Percentiles rank a stretch among this genome's conserved stretches.
Evolutionary conservation across 1,140 invertebrate genomes (phyloP).

Genomic region (honey bee (Apis mellifera)): DNA sequence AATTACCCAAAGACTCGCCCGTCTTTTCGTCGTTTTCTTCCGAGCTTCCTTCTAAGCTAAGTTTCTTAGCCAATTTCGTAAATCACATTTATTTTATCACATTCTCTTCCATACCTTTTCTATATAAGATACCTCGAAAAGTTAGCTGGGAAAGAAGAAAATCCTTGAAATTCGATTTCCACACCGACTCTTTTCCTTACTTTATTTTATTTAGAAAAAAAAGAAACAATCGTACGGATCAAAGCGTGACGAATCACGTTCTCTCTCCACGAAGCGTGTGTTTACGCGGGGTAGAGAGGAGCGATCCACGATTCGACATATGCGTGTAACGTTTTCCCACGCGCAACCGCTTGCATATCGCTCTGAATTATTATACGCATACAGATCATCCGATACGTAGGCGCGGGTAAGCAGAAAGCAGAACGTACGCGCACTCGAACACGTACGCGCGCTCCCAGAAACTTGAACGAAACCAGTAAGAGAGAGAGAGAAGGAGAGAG

Average conservation of each 20-base stretch:
- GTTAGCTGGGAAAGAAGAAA: too few relatives aligned
- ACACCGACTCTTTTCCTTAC: too few relatives aligned
- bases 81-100: too few relatives aligned
- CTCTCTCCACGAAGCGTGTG: too few relatives aligned
- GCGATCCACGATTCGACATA: conserved; percentile 33
- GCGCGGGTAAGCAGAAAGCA: conserved; percentile 37
- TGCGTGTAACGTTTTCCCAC: conserved; percentile 42
- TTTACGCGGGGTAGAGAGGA: background rate
- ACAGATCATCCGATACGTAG: conserved; percentile 45
- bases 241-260: too few relatives aligned
- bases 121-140: too few relatives aligned
- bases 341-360: conserved; percentile 38
- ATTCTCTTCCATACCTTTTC: too few relatives aligned
- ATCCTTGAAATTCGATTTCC: too few relatives aligned
- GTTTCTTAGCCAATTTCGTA: too few relatives aligned
- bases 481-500: too few relatives aligned
- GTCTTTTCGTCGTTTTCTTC: background rate
- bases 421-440: conserved; percentile 42
- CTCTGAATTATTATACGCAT: conserved; percentile 49
- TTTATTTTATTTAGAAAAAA: too few relatives aligned
- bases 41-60: background rate
- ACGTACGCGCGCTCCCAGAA: conserved; percentile 46
- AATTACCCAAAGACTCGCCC: conserved; percentile 17
- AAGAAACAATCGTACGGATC: too few relatives aligned
- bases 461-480: conserved; percentile 21